Base-by-base conservation (phyloP, 2,888 invertebrate genomes). In the Dusona sp. region DNA sequence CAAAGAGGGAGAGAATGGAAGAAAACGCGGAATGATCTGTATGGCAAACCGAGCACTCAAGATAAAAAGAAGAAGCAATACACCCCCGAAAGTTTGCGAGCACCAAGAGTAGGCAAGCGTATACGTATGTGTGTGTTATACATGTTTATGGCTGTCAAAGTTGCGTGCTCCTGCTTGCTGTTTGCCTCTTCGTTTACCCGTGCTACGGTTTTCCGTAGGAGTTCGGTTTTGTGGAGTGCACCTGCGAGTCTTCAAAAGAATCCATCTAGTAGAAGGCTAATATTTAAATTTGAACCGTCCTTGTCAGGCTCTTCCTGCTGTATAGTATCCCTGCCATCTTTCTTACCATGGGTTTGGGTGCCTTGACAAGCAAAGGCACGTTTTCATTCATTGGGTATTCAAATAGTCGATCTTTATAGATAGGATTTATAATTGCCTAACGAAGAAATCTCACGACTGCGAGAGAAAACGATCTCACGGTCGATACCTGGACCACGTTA, bases 221-320 rank as follows among this genome's bases (percentile, higher is more conserved):
- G 84, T 84, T 89, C 16, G 86, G 90, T 89, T 88, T 90, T 87
- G 77, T 70, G 75, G 73, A 83, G 84, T 90, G 89, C 92, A 92
- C 92, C 92, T 92, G 92, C 91, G 89, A 91, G 75, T 65, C 51
- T 68, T 90, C 88, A 90, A 91, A 90, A 88, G 90, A 79, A 68
- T 85, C 86, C 54, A 36, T 86, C 86, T 88, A 86, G 90, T 91
- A 90, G 91, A 89, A 92, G 92, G 92, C 91, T 91, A 92, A 93
- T 93, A 93, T 93, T 93, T 91, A 92, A 93, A 93, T 93, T 91
- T 90, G 81, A 81, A 86, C 84, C 86, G 88, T 80, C n/a, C 29
- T 64, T 67, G 51, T 67, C 48, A 48, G 75, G 67, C 51, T 57
- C 79, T 83, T 86, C 78, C 72, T 51, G 61, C 64, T 45, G 73